Evolutionary conservation across 2,888 invertebrate species (phyloP), one percentile per base, ranked within the genome.

Genomic region (Microctonus brassicae): DNA sequence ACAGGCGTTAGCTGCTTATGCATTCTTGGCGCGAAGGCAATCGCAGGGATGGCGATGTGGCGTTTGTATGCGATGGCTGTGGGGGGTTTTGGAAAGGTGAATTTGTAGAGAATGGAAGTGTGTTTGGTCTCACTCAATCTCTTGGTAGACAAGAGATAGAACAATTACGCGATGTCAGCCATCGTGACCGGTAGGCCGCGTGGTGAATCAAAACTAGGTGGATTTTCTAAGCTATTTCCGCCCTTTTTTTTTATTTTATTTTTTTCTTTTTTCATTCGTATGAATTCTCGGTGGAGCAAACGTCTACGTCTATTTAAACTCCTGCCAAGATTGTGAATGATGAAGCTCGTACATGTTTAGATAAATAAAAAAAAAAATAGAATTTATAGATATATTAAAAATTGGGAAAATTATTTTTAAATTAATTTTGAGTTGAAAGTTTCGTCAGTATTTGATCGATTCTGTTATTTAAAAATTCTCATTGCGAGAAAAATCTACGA

Each of bases 141-240:
- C 17, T 47, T 7, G 17, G 74, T 83, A 83, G 85, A 84, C 84
- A 83, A 83, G 84, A 82, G 85, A 17, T 47, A n/a, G 47, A 85
- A 85, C 86, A 86, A 86, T 86, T 86, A 86, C 85, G 82, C 82
- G 82, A 85, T 84, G 85, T 84, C 85, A 85, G 84, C 78, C 80
- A 76, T 17, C 83, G 82, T 84, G 84, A 83, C 84, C 84, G 82
- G 82, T 78, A 80, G 79, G 79, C 75, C 81, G 81, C 83, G 86
- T 82, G 83, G 83, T 82, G 85, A 86, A 86, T 86, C 85, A 85
- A 86, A 86, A 86, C 86, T 85, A 86, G 84, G 80, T 73, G 2
- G 17, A 17, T n/a, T n/a, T 20, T 47, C 47, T 47, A 70, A 68
- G 70, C 52, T 24, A 52, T 47, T 11, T 72, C 33, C 65, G 53